Percentiles rank a stretch among this genome's conserved stretches.
Conservation (phyloP, 2,888 invertebrate genomes). For the Apamea epomidion region DNA sequence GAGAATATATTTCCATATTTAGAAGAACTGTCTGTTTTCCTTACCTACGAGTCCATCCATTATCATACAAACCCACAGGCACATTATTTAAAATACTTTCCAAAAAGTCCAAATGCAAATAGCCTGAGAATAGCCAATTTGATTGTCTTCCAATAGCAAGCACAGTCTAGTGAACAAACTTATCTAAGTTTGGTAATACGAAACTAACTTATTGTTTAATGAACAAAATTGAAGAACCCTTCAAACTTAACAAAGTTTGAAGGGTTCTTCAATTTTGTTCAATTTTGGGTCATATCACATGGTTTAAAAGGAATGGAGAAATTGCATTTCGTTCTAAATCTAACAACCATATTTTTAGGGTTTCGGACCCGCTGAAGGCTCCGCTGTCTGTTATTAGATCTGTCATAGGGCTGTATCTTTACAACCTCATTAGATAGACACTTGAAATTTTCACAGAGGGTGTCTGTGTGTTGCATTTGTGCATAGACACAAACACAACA, state of each 20-base stretch:
- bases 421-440: no score
- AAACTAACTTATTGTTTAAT: slow-evolving; percentile 55
- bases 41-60: background rate
- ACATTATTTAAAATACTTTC: background rate
- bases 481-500: no score
- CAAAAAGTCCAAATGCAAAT: background rate
- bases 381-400: background rate
- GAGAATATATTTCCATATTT: background rate
- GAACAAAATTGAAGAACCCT: slow-evolving; percentile 38
- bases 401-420: background rate
- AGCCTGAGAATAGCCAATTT: slow-evolving; percentile 9
- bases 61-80: background rate
- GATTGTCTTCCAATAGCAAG: slow-evolving; percentile 25
- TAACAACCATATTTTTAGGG: background rate
- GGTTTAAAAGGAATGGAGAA: background rate
- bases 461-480: no score
- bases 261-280: no score
- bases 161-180: slow-evolving; percentile 55
- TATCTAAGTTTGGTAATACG: slow-evolving; percentile 53
- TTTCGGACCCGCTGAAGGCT: background rate
- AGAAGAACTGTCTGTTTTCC: no score
- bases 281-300: background rate
- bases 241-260: slow-evolving; percentile 26
- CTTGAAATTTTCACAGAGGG: no score
- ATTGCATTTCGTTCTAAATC: background rate